Conservation (phyloP, 2,797 vertebrate genomes). For the Malacoctenus gilli region DNA sequence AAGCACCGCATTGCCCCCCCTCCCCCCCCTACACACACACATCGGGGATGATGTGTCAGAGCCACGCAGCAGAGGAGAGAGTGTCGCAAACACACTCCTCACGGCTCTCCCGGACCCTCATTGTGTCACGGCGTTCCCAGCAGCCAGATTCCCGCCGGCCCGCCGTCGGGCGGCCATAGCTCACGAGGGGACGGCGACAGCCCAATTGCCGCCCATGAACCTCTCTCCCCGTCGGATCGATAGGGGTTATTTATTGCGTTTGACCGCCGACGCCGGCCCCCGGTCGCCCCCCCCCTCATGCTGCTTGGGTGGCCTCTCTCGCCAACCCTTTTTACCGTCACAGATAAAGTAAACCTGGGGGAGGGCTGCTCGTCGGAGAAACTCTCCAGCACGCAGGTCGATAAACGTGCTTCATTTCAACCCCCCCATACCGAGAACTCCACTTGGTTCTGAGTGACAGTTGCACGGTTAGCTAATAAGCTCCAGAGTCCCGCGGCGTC, state of each 20-base stretch:
- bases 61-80: too few relatives aligned
- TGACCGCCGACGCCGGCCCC: constrained; percentile 26
- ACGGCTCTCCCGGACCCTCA: constrained; percentile 1
- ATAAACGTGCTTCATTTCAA: constrained; percentile 18
- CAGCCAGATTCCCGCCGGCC: constrained; percentile 8
- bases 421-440: constrained; percentile 8
- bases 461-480: constrained; percentile 40
- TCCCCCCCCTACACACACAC: too few relatives aligned
- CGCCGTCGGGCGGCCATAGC: constrained; percentile 19
- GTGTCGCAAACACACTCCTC: neutral
- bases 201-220: constrained; percentile 36
- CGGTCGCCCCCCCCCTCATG: constrained; percentile 18
- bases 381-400: constrained; percentile 26
- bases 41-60: too few relatives aligned
- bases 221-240: constrained; percentile 42
- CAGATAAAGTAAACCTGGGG: constrained; percentile 44
- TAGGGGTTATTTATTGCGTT: constrained; percentile 56
- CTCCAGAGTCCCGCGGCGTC: constrained; percentile 33
- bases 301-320: constrained; percentile 27
- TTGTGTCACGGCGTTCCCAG: constrained; percentile 20
- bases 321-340: constrained; percentile 34
- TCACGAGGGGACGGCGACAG: constrained; percentile 38
- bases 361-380: constrained; percentile 43
- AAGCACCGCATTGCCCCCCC: too few relatives aligned
- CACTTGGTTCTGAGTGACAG: constrained; percentile 48